Base-by-base conservation (phyloP, 2,113 vertebrate genomes). In the Megaptera novaeangliae region DNA sequence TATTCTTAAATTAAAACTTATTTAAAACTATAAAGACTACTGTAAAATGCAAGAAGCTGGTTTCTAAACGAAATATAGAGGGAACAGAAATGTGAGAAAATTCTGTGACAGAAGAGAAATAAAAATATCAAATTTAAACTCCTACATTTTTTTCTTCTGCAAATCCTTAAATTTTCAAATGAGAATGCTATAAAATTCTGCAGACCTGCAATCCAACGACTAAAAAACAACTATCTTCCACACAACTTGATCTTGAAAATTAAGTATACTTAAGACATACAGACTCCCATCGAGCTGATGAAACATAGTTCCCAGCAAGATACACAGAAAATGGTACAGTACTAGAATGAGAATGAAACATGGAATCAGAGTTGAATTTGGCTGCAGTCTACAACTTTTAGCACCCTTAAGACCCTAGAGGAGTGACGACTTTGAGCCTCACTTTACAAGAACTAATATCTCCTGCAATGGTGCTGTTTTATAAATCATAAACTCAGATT, bases 11-110 rank as follows among this genome's bases (percentile, higher is more conserved):
- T 29, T 61, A 55, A 55, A 78, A 64, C 63, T 41, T n/a, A 1
- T 21, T 57, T 57, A 80, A 80, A 97, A 77, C 36, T 64, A 27
- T 29, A n/a, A 85, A 96, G 81, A 92, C 55, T 69, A 27, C 14
- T 63, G 83, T 23, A 41, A 91, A 83, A 59, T 52, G 5, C 17
- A 97, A 78, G 36, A 89, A 87, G 64, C 44, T 83, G 39, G 23
- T 91, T 93, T 95, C 75, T 81, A 14, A 64, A 69, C 44, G 6
- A 91, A 96, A 93, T 41, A 88, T 1, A 94, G 12, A 92, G 34
- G 5, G 23, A 78, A 93, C 20, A 34, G 4, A 91, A 96, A 94
- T 78, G 36, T 84, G 92, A 97, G 81, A 69, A 25, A 91, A 91
- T 25, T 69, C 34, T 85, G 25, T 61, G n/a, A 91, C 29, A 86